Evolutionary conservation across 2,888 invertebrate species (phyloP).

Genomic region (Malacosoma neustria): DNA sequence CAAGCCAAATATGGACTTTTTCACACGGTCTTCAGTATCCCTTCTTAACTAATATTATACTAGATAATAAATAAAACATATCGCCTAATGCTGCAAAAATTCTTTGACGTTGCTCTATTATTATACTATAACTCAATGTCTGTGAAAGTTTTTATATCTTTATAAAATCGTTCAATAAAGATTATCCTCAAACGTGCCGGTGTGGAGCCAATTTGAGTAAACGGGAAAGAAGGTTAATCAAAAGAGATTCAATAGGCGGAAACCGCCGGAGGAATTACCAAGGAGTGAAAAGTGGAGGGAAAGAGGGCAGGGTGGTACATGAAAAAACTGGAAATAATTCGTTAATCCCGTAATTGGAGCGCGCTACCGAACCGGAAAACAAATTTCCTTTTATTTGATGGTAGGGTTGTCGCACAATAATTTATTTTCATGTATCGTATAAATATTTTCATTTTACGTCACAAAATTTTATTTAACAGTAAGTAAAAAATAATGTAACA

Average conservation of each 20-base stretch:
- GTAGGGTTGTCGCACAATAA: conserved; percentile 43
- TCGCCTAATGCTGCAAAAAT: too few species aligned
- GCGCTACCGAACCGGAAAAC: conserved; percentile 75
- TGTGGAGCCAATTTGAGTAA: conserved; percentile 53
- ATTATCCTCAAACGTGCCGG: conserved; percentile 48
- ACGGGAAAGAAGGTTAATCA: conserved; percentile 71
- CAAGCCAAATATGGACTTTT: too few species aligned
- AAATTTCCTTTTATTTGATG: conserved; percentile 70
- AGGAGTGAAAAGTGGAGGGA: conserved; percentile 21
- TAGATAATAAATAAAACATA: too few species aligned
- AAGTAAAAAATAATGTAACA: too few species aligned
- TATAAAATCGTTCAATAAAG: conserved; percentile 36
- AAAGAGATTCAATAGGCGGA: conserved; percentile 72
- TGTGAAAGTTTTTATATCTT: too few species aligned
- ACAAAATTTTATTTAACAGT: too few species aligned
- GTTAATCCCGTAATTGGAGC: conserved; percentile 72
- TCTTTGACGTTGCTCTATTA: too few species aligned
- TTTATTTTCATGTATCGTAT: too few species aligned
- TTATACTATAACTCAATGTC: too few species aligned
- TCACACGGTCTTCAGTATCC: too few species aligned
- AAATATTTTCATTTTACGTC: too few species aligned
- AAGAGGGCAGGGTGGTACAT: conserved; percentile 17
- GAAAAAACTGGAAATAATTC: conserved; percentile 74
- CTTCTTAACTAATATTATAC: too few species aligned
- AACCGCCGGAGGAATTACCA: conserved; percentile 48